Base-by-base conservation (phyloP, 2,888 invertebrate genomes). In the Seira sanloemensis region DNA sequence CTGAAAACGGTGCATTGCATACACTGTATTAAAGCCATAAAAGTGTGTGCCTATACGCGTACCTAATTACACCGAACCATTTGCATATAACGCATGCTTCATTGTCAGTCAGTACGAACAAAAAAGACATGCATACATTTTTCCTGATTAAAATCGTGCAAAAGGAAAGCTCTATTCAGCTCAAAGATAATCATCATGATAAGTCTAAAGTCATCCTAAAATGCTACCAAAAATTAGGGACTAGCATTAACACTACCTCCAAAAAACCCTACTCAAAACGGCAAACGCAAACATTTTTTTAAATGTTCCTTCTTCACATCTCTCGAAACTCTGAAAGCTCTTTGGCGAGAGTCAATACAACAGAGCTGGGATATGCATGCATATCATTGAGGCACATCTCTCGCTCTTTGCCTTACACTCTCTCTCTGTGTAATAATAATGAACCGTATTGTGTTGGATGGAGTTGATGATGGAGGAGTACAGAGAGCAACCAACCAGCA, bases 11-110 rank as follows among this genome's bases (percentile, higher is more conserved):
- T n/a, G n/a, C n/a, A n/a, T n/a, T n/a, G n/a, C n/a, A n/a, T n/a
- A n/a, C n/a, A n/a, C n/a, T n/a, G n/a, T n/a, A n/a, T n/a, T n/a
- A 50, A 12, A 50, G n/a, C 50, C 12, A 50, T 50, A 50, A 50
- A 50, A 50, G n/a, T 7, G 16, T 50, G n/a, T 16, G 16, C 37
- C 12, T 50, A 16, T 50, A 50, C 5, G 50, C 50, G n/a, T 50
- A 50, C 5, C 50, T 50, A 50, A 50, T 50, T 50, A 50, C 50
- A 18, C n/a, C n/a, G n/a, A 50, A 18, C 16, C 50, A 50, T 50
- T 50, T 50, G 50, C 50, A 50, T 50, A 50, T 50, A 50, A 50
- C 50, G 50, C 50, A 50, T 50, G 50, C 50, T 50, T 50, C 50
- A n/a, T 18, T 50, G 16, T 18, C n/a, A 12, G 50, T 50, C 50